Base-by-base conservation (phyloP, 2,888 invertebrate species). In the Halictus ligatus region DNA sequence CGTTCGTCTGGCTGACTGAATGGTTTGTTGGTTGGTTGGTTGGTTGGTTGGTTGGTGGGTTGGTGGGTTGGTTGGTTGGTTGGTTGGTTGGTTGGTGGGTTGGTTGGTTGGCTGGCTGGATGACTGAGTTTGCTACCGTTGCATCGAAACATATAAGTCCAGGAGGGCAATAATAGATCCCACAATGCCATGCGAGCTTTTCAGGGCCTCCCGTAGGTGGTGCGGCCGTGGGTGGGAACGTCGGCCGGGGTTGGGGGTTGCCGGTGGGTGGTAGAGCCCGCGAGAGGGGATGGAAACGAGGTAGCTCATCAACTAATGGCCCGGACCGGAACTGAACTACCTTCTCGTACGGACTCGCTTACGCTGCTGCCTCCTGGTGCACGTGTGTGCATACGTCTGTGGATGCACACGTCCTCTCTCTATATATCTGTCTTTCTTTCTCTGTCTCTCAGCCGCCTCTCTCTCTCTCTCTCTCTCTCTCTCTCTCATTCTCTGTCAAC, bases 301-400 rank as follows among this genome's bases (percentile, higher is more conserved):
- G 91, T 89, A 94, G 93, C 94, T 95, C 95, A 95, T 95, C 95
- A 95, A 95, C 95, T 95, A 95, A 95, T 95, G 95, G 95, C 93
- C 94, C 94, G 94, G 92, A 94, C 94, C 94, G 94, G 94, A 95
- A 94, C 94, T 93, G 92, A 94, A 93, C 93, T 93, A 89, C 92
- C 90, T 87, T 86, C 90, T 89, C 89, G 85, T 88, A 88, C 90
- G 89, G 84, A 85, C 90, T 90, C 91, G 88, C 76, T 85, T 89
- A 80, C 84, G 81, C 78, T 86, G 21, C 21, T 54, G 54, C 54
- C 74, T 75, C 76, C 35, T 40, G 72, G n/a, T 75, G 75, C 72
- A 72, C 84, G 75, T 78, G 75, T 80, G 48, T 75, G 75, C 78
- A 83, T 25, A 78, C 75, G 75, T 78, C 80, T 75, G 78, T 80